Evolutionary conservation across 2,113 vertebrate genomes (phyloP), one percentile per base, ranked within the genome.

Genomic region (Chelonoidis abingdonii): DNA sequence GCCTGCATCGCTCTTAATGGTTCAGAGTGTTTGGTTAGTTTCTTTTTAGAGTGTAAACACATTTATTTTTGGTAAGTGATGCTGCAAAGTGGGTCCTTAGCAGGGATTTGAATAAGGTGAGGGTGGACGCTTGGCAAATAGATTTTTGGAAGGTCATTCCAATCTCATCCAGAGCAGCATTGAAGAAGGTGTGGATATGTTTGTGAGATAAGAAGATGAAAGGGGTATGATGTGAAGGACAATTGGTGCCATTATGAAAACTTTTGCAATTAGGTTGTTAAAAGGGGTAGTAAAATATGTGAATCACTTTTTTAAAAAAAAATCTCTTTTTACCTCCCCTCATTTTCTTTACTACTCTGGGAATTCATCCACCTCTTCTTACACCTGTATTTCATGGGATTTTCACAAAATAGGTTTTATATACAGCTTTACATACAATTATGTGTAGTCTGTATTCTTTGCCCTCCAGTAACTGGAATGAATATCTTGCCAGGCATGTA

Each of bases 191-290:
- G 75, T 1, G 5, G 93, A 92, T 95, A 85, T 85, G 79, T 91
- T 93, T 95, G 88, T 69, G 89, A 96, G 95, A 94, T 90, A 97
- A 97, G 86, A 86, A 85, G 5, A 86, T 94, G 93, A 94, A 93
- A 91, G 54, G 65, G 92, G 35, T 93, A 31, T 83, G 92, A 88
- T 86, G 50, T 92, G 96, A 95, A 89, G 93, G 86, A 90, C 35
- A 4, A 92, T 69, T 95, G 93, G 94, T 95, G 92, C 97, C 93
- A 96, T 84, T 88, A 49, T 84, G 93, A 95, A 95, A 97, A 87
- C 44, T 93, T 84, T 95, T 86, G 24, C 89, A 92, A 52, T 93
- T 80, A 95, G 92, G 93, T 41, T 96, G 85, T 97, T 96, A 97
- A 91, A 91, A 97, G 97, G 97, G 89, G 92, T 92, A 91, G 96